phyloP scores from a whole-genome alignment of 2,113 vertebrate genomes.

The Colinus virginianus region DNA sequence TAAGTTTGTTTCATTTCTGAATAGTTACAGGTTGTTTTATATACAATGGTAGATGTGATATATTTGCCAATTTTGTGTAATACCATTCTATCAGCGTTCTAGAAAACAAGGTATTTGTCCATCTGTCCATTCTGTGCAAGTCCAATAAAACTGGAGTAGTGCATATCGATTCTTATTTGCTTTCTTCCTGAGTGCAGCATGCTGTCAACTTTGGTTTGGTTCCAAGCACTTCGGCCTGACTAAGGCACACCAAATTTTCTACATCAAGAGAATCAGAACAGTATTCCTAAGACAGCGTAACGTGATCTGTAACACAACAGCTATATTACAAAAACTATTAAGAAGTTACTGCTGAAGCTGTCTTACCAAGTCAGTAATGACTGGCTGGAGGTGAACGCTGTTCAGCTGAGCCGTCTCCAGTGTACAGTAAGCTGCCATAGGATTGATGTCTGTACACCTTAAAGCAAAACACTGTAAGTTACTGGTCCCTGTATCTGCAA shows the following conservation, averaged over 20 bases:
- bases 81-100: too few relatives aligned
- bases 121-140: background rate
- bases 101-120: background rate
- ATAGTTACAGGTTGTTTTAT: background rate
- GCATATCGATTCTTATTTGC: background rate
- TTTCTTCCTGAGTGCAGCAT: background rate
- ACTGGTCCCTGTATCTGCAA: background rate
- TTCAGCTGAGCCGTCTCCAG: conserved; percentile 86
- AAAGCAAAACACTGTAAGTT: background rate
- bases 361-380: conserved; percentile 92
- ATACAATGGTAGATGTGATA: background rate
- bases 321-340: background rate
- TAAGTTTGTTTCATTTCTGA: background rate
- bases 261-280: background rate
- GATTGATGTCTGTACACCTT: conserved; percentile 95
- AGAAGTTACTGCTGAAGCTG: background rate
- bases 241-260: background rate
- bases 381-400: conserved; percentile 83
- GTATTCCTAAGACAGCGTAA: background rate
- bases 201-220: background rate
- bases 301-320: background rate
- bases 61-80: background rate
- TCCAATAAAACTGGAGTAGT: background rate
- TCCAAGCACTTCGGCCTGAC: background rate
- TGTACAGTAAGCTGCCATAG: conserved; percentile 86